Base-by-base conservation (phyloP, 1,140 invertebrate genomes). In the Teleogryllus occipitalis region DNA sequence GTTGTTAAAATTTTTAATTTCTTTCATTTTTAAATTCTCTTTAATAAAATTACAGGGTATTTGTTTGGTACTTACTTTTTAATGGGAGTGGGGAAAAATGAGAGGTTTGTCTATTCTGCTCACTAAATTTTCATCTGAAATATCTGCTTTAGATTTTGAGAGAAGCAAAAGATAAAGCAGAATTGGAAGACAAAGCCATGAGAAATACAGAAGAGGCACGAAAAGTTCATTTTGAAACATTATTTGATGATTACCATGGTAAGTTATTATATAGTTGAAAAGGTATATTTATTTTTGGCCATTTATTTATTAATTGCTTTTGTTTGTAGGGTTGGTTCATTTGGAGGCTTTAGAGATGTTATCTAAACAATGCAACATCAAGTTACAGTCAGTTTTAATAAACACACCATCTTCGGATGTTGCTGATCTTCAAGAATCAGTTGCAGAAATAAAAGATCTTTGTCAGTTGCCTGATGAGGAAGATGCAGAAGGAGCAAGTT, bases 211-310 rank as follows among this genome's bases (percentile, higher is more conserved):
- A 92, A 83, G 84, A 86, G 74, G 74, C 84, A 81, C 87, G 84
- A 88, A 92, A 91, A 83, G 88, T 92, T 14, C 91, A 95, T 84
- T 96, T 95, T 87, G 93, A 95, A 84, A 90, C 90, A 80, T 85
- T 96, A 49, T 96, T 97, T 87, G 95, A 97, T 87, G 93, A 97
- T 86, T 93, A 92, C 88, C 94, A 96, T 88, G 95, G 91, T 91
- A 83, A 21, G 15, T 54, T 27, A 12, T 22, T 21, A 10, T 22
- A 12, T 75, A 15, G 10, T 22, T 46, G 74, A 5, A 12, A 75
- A 46, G 3, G 10, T 21, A 15, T 22, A 46, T 75, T 75, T 21
- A 15, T 22, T 75, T 75, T 22, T 75, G 2, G 10, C 74, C 21
- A 27, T 75, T 12, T 12, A 15, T 22, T 65, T 65, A 65, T 65